Conservation (phyloP, 2,888 invertebrate species). For the Altica lythri region DNA sequence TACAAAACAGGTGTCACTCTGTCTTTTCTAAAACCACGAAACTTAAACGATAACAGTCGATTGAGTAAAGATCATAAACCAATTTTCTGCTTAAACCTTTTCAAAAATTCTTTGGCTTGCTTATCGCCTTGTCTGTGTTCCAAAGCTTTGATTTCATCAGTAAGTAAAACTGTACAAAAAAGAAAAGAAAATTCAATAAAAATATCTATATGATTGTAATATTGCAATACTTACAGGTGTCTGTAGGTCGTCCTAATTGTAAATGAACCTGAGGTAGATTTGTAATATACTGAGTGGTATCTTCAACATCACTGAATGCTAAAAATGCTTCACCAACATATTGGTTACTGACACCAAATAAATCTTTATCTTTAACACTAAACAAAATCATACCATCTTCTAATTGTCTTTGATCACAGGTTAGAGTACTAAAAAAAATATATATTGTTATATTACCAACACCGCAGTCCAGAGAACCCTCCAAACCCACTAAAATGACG, state of each 20-base stretch:
- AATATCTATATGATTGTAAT: neutral
- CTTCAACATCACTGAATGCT: constrained; percentile 75
- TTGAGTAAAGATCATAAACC: constrained; percentile 36
- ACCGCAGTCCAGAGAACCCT: too few species aligned
- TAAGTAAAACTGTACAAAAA: constrained; percentile 58
- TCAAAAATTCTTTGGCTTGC: constrained; percentile 86
- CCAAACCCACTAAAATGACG: too few species aligned
- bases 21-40: constrained; percentile 15
- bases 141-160: constrained; percentile 75
- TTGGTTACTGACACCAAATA: constrained; percentile 87
- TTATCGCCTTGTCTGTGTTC: constrained; percentile 86
- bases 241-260: constrained; percentile 71
- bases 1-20: constrained; percentile 18
- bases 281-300: constrained; percentile 63
- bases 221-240: constrained; percentile 61
- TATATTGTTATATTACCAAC: neutral
- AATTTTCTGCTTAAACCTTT: constrained; percentile 73
- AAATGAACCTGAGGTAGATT: constrained; percentile 75
- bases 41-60: constrained; percentile 25
- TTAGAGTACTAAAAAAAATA: constrained; percentile 65
- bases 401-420: constrained; percentile 70
- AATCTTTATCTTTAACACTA: constrained; percentile 94
- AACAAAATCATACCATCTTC: constrained; percentile 80
- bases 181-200: constrained; percentile 12
- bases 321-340: constrained; percentile 95